A percentile compares a stretch with the other conserved stretches of the same genome.
These are phyloP conservation scores for Agrochola lychnidis DNA, from an alignment of 2,888 invertebrate species.

Conservation along the genomic window DNA sequence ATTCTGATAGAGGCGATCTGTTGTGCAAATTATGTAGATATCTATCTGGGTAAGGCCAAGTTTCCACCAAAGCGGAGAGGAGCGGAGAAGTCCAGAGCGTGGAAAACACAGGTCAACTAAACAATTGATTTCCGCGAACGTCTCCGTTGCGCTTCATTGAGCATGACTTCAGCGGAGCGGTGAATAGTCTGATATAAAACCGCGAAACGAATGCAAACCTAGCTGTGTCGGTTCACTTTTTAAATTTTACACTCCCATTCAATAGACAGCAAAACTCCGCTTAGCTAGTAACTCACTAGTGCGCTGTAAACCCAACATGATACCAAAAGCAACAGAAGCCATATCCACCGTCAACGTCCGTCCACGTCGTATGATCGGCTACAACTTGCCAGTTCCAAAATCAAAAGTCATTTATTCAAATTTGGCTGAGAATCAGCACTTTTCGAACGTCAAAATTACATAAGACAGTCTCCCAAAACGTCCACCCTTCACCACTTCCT, in stretches of 20 bases:
- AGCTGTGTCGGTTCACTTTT: not conserved
- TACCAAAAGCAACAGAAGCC: too few relatives aligned
- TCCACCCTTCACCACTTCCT: too few relatives aligned
- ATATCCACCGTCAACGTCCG: too few relatives aligned
- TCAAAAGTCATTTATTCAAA: too few relatives aligned
- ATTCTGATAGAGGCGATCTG: constrained; percentile 35
- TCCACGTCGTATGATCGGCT: too few relatives aligned
- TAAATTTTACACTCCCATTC: not conserved
- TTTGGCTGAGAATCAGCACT: too few relatives aligned
- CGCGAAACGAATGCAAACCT: not conserved
- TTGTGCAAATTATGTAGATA: constrained; percentile 40
- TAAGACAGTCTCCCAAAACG: too few relatives aligned
- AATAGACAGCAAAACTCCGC: not conserved
- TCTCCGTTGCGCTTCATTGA: not conserved
- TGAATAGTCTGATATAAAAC: not conserved
- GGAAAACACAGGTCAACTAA: not conserved
- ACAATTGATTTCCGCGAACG: not conserved
- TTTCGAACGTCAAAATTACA: too few relatives aligned
- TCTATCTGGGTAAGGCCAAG: constrained; percentile 20
- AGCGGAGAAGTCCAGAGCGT: not conserved
- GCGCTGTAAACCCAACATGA: too few relatives aligned
- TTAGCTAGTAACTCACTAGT: not conserved
- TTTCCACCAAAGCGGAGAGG: not conserved
- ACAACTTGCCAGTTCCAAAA: too few relatives aligned
- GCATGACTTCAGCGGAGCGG: not conserved